These are phyloP conservation scores for Lordiphosa clarofinis DNA, from an alignment of 1,140 invertebrate genomes.

Conservation along the genomic window DNA sequence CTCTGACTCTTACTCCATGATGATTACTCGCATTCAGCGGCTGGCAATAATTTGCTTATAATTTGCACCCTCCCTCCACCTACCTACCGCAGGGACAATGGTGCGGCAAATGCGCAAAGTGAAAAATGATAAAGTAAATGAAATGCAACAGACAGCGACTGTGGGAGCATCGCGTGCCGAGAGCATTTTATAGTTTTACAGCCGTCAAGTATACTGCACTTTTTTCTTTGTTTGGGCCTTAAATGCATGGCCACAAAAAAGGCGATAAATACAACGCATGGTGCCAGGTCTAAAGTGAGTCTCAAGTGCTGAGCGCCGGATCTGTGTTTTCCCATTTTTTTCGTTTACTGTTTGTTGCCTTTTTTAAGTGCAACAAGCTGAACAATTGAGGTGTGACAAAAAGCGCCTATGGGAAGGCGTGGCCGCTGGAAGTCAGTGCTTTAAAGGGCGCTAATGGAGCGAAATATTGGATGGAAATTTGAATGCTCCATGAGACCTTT, in stretches of 20 bases:
- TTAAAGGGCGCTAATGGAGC: no score
- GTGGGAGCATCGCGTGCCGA: slow-evolving; percentile 24
- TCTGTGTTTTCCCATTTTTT: slow-evolving; percentile 18
- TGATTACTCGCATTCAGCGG: slow-evolving; percentile 67
- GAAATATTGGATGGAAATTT: no score
- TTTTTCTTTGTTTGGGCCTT: slow-evolving; percentile 45
- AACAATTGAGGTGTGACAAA: slow-evolving; percentile 38
- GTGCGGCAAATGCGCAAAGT: slow-evolving; percentile 22
- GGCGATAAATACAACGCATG: slow-evolving; percentile 42
- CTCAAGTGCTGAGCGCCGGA: slow-evolving; percentile 59
- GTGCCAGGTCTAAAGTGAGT: slow-evolving; percentile 48
- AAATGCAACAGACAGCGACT: slow-evolving; percentile 63
- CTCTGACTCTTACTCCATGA: slow-evolving; percentile 23
- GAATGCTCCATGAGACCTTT: no score
- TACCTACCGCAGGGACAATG: slow-evolving; percentile 1
- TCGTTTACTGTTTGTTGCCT: slow-evolving; percentile 6
- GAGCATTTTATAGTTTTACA: slow-evolving; percentile 20
- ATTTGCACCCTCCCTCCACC: slow-evolving; percentile 31
- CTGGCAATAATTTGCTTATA: slow-evolving; percentile 72
- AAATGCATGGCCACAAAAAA: slow-evolving; percentile 38
- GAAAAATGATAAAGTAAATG: slow-evolving; percentile 71
- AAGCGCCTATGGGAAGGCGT: no score
- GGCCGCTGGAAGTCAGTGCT: no score
- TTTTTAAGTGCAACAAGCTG: slow-evolving; percentile 45
- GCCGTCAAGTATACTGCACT: slow-evolving; percentile 30